Percentiles rank a stretch among this genome's conserved stretches.
Evolutionary conservation across 2,888 invertebrate genomes (phyloP).

Genomic region (Ophraella communa): DNA sequence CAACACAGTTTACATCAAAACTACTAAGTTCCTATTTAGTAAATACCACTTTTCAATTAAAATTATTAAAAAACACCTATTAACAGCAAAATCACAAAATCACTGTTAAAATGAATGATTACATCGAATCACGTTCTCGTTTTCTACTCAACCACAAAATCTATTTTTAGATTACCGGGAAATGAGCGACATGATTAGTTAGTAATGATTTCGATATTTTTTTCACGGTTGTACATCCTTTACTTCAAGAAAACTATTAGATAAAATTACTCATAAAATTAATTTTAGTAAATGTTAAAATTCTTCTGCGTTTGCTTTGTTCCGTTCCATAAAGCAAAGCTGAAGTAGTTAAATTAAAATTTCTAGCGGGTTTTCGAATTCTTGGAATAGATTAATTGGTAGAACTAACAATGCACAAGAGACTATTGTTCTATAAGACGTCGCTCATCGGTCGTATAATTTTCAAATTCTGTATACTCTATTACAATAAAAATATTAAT

Average conservation of each 20-base stretch:
- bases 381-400: background rate
- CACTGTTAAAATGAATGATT: background rate
- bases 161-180: constrained; percentile 4
- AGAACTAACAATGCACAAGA: background rate
- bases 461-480: too few species aligned
- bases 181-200: background rate
- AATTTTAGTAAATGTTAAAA: background rate
- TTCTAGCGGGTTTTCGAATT: background rate
- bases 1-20: background rate
- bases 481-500: background rate
- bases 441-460: background rate
- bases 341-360: background rate
- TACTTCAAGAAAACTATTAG: background rate
- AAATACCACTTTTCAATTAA: background rate
- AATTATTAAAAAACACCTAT: background rate
- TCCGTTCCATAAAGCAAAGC: background rate
- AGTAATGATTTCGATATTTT: constrained; percentile 1
- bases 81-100: background rate
- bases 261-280: background rate
- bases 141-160: background rate
- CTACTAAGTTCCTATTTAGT: background rate
- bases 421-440: background rate
- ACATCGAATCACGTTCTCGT: background rate
- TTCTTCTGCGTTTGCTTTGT: background rate
- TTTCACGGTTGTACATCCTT: constrained; percentile 5